These are phyloP conservation scores for Catagonus wagneri DNA, from an alignment of 2,113 vertebrate species.

Conservation along the genomic window DNA sequence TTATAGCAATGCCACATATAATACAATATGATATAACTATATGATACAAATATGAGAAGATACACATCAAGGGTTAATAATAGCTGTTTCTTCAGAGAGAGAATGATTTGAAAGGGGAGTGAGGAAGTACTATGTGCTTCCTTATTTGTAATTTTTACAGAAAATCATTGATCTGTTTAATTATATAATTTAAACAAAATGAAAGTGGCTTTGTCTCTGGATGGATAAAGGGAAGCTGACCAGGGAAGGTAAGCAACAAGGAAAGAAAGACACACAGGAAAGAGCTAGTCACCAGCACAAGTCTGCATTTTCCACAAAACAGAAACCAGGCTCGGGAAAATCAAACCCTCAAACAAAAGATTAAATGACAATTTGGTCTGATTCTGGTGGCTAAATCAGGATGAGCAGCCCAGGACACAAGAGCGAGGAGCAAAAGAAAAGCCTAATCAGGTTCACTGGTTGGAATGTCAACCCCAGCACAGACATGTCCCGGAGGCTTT, in stretches of 20 bases:
- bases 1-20: not conserved
- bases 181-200: constrained; percentile 13
- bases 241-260: not conserved
- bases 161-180: not conserved
- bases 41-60: not conserved
- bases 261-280: not conserved
- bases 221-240: not conserved
- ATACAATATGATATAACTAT: not conserved
- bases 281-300: not conserved
- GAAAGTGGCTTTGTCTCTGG: not conserved
- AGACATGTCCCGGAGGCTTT: not conserved
- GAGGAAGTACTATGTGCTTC: not conserved
- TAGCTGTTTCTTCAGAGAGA: not conserved
- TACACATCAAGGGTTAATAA: not conserved
- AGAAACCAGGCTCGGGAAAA: not conserved
- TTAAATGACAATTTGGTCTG: not conserved
- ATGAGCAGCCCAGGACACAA: not conserved
- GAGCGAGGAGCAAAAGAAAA: not conserved
- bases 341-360: constrained; percentile 22
- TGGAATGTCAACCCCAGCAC: not conserved
- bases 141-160: not conserved
- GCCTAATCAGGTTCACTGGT: not conserved
- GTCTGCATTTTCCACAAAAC: not conserved
- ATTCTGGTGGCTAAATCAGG: not conserved
- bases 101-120: not conserved